Conservation (phyloP, 2,888 invertebrate species). For the Bursaphelenchus okinawaensis region DNA sequence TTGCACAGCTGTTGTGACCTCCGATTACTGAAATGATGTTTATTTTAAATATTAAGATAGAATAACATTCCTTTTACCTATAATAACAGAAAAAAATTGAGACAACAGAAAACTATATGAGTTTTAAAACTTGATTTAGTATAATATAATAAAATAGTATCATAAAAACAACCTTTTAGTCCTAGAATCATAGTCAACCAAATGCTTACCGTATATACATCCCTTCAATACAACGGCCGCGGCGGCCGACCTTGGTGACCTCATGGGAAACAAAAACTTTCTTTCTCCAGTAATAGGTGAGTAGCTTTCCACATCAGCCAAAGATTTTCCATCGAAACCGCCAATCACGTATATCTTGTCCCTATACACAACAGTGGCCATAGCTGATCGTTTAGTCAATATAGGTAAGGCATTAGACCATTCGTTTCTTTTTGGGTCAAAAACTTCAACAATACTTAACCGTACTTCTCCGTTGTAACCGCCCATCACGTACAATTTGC, state of each 20-base stretch:
- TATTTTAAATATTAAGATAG: too few species aligned
- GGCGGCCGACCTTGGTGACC: constrained; percentile 61
- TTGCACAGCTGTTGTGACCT: constrained; percentile 80
- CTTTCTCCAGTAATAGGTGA: constrained; percentile 44
- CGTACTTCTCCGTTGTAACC: constrained; percentile 80
- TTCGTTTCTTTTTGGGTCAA: constrained; percentile 59
- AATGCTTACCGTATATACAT: constrained; percentile 57
- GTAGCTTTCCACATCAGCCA: constrained; percentile 72
- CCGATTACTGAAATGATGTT: constrained; percentile 65
- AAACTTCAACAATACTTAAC: constrained; percentile 77
- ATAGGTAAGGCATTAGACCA: constrained; percentile 75
- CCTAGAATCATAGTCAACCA: constrained; percentile 2
- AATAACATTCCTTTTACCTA: too few species aligned
- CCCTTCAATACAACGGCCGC: constrained; percentile 61
- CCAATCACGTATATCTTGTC: constrained; percentile 48
- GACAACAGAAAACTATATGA: too few species aligned
- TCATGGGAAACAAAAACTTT: constrained; percentile 59
- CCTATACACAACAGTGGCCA: constrained; percentile 42
- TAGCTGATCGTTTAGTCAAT: constrained; percentile 67
- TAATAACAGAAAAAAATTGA: too few species aligned
- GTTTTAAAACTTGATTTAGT: too few species aligned
- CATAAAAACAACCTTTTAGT: too few species aligned
- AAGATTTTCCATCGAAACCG: constrained; percentile 67
- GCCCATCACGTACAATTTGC: constrained; percentile 68
- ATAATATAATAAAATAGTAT: too few species aligned